Percentiles rank a stretch among this genome's conserved stretches.
Conservation (phyloP, 2,113 vertebrate genomes). For the Ia io region DNA sequence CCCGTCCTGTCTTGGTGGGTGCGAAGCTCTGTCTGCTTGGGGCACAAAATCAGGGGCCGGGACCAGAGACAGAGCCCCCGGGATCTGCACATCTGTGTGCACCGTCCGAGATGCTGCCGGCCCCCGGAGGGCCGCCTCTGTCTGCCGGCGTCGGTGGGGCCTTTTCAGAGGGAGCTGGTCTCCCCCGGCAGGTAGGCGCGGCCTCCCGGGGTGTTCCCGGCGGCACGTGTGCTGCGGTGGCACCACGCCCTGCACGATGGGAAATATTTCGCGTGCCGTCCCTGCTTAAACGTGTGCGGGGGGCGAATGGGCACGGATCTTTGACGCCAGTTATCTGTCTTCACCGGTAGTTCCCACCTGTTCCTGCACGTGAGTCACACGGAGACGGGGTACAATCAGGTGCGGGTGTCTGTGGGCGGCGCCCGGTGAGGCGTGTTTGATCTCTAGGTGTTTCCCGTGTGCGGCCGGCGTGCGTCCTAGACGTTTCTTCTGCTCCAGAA, state of each 20-base stretch:
- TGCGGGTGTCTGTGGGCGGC: background rate
- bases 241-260: fast-evolving
- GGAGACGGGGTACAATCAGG: background rate
- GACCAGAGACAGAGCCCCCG: background rate
- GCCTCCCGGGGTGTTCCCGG: background rate
- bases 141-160: fast-evolving
- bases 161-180: background rate
- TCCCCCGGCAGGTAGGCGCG: fast-evolving
- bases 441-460: background rate
- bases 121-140: background rate
- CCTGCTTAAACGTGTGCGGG: background rate
- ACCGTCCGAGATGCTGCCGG: background rate
- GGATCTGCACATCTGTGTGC: background rate
- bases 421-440: background rate
- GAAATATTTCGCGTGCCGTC: background rate
- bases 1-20: background rate
- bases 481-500: background rate
- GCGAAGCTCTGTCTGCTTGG: background rate
- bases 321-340: background rate
- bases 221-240: fast-evolving
- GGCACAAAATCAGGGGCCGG: background rate
- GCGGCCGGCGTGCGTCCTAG: fast-evolving
- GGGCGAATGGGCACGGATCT: background rate
- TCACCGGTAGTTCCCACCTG: fast-evolving
- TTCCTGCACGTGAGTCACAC: fast-evolving